A percentile compares a stretch with the other conserved stretches of the same genome.
These are phyloP conservation scores for Drosophila nr. perissopoda DNA, from an alignment of 2,888 invertebrate genomes.

Conservation along the genomic window DNA sequence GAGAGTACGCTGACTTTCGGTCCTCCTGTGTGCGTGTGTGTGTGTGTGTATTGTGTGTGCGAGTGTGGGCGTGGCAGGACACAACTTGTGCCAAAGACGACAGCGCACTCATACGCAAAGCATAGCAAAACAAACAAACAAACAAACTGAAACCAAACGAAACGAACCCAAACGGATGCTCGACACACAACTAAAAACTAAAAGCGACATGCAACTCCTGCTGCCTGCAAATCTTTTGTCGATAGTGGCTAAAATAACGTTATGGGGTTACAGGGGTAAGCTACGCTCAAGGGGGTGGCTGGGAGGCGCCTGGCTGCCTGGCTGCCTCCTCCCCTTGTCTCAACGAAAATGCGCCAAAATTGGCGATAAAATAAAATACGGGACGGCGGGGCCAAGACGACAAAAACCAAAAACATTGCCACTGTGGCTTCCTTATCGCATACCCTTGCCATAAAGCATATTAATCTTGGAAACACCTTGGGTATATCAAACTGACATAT, in stretches of 20 bases:
- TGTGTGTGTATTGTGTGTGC: conserved; percentile 27
- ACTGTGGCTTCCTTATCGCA: conserved; percentile 43
- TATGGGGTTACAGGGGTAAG: conserved; percentile 32
- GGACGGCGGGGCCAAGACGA: conserved; percentile 58
- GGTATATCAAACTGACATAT: neutral
- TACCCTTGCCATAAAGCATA: conserved; percentile 28
- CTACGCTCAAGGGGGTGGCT: neutral
- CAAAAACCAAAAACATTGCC: conserved; percentile 47
- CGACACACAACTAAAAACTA: conserved; percentile 76
- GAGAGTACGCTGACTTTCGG: conserved; percentile 74
- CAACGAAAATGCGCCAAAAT: conserved; percentile 66
- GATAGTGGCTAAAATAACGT: conserved; percentile 45
- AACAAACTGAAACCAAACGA: conserved; percentile 51
- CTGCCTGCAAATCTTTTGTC: conserved; percentile 47
- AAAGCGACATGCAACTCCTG: conserved; percentile 62
- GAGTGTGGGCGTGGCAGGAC: conserved; percentile 61
- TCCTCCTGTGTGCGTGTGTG: conserved; percentile 37
- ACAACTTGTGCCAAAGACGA: conserved; percentile 59
- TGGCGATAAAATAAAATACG: conserved; percentile 79
- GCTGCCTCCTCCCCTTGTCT: neutral
- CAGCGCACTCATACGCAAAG: conserved; percentile 75
- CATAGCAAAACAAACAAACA: conserved; percentile 51
- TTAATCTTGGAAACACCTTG: conserved; percentile 8
- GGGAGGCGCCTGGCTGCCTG: conserved; percentile 6
- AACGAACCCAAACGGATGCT: conserved; percentile 67